Percentiles rank a stretch among this genome's conserved stretches.
These are phyloP conservation scores for Cyclura pinguis DNA, from an alignment of 2,797 vertebrate genomes.

Conservation along the genomic window DNA sequence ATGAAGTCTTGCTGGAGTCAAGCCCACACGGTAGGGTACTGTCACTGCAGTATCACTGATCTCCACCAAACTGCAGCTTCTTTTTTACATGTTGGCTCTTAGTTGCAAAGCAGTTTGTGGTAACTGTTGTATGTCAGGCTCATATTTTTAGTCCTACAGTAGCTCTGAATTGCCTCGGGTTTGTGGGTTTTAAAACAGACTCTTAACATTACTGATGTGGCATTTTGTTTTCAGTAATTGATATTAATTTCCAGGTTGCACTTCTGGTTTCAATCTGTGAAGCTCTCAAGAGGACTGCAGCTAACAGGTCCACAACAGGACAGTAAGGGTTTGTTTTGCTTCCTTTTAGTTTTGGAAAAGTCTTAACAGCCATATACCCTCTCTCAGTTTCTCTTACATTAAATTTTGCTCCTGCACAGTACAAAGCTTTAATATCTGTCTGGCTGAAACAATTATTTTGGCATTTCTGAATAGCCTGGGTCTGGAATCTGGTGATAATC, in stretches of 20 bases:
- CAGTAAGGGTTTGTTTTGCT: conserved; percentile 62
- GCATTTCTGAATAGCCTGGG: conserved; percentile 64
- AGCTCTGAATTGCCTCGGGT: conserved; percentile 70
- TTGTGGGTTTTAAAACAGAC: conserved; percentile 74
- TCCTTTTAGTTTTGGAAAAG: conserved; percentile 70
- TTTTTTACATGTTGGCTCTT: conserved; percentile 58
- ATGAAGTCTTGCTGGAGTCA: conserved; percentile 28
- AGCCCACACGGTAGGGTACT: conserved; percentile 12
- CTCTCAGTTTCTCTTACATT: conserved; percentile 64
- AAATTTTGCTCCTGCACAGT: conserved; percentile 65
- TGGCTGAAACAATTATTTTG: conserved; percentile 59
- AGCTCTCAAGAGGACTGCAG: conserved; percentile 63
- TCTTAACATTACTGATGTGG: conserved; percentile 60
- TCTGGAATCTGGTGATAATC: conserved; percentile 65
- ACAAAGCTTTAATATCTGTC: conserved; percentile 68
- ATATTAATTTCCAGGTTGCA: conserved; percentile 74
- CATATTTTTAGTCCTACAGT: conserved; percentile 64
- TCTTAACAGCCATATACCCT: conserved; percentile 71
- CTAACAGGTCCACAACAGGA: conserved; percentile 70
- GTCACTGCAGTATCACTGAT: conserved; percentile 11
- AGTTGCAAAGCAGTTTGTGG: conserved; percentile 55
- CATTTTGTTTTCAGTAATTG: conserved; percentile 73
- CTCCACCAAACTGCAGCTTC: conserved; percentile 48
- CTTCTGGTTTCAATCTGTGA: conserved; percentile 62
- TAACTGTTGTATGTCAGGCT: conserved; percentile 63